Percentiles rank a stretch among this genome's conserved stretches.
phyloP scores from a whole-genome alignment of 2,888 invertebrate genomes.

The Cephus spinipes region DNA sequence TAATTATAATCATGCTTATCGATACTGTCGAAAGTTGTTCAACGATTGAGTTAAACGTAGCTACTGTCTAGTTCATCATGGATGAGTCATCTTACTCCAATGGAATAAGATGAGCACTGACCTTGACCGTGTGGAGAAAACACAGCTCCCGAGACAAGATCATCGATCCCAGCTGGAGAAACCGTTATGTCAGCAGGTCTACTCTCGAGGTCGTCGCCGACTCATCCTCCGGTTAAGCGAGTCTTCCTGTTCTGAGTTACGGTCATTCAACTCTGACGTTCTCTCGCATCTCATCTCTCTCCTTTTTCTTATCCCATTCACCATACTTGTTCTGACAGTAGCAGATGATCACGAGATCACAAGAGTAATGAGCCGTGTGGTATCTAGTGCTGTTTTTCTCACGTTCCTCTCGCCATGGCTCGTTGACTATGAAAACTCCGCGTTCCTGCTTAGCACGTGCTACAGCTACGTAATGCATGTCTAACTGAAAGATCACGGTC shows the following conservation, averaged over 20 bases:
- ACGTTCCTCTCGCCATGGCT: not conserved
- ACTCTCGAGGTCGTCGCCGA: conserved; percentile 37
- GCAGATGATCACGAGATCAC: not conserved
- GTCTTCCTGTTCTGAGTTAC: conserved; percentile 11
- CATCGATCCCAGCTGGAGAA: conserved; percentile 2
- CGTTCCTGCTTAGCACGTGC: not conserved
- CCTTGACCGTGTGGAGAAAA: conserved; percentile 46
- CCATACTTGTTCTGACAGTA: no score
- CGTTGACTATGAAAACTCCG: conserved; percentile 1
- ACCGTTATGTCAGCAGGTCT: conserved; percentile 26
- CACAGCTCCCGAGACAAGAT: not conserved
- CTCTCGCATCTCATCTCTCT: no score
- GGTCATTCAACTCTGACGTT: not conserved
- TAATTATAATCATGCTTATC: no score
- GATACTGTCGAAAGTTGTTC: no score
- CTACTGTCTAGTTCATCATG: no score
- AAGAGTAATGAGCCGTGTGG: not conserved
- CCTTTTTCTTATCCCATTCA: no score
- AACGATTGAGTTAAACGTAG: no score
- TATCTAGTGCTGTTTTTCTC: not conserved
- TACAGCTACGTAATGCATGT: not conserved
- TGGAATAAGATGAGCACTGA: conserved; percentile 47
- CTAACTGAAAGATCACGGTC: conserved; percentile 2
- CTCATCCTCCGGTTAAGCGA: conserved; percentile 30
- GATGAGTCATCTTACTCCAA: conserved; percentile 26